Evolutionary conservation across 2,797 vertebrate genomes (phyloP), one percentile per base, ranked within the genome.

Genomic region (Mormyrus hasselquistii): DNA sequence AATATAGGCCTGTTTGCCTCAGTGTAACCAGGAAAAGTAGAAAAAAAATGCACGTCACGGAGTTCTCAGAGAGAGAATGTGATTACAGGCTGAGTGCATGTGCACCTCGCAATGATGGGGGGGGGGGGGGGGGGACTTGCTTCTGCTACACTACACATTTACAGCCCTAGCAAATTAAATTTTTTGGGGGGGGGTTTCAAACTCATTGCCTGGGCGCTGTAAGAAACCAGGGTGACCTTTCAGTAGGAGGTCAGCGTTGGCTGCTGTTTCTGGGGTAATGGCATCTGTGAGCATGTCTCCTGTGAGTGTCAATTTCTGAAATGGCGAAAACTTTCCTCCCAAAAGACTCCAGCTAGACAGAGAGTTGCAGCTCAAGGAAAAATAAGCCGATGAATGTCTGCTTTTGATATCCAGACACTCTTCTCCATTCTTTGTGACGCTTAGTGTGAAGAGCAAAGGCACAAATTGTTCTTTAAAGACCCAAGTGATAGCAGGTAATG

Each of bases 131-230:
- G 16, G 4, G 41, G 47, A 0, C 29, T 59, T 93, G 92, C 25
- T 29, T 29, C 25, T 29, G 25, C 25, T 93, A 94, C 91, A 94
- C 69, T 89, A 89, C 49, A 84, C 91, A 90, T 91, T 92, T 90
- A 87, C 90, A 90, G 90, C 91, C 90, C 89, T 1, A 65, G 89
- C 90, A 12, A 29, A 38, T 50, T 25, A 69, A 4, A 16, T 12
- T 55, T 14, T 4, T 14, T 9, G 29, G 41, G 9, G 38, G 34
- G 34, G 73, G 16, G 49, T 25, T 4, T 76, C n/a, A 50, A 34
- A 52, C 12, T 29, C 29, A 84, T 82, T 22, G 41, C 89, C 76
- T 62, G 22, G 25, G n/a, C 83, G 41, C 69, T 82, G 53, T 89
- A 90, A 87, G 88, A 90, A 87, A 89, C 25, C 87, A 86, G 41